Percentiles rank a stretch among this genome's conserved stretches.
Evolutionary conservation across 2,888 invertebrate species (phyloP).

Genomic region (Athalia cordata): DNA sequence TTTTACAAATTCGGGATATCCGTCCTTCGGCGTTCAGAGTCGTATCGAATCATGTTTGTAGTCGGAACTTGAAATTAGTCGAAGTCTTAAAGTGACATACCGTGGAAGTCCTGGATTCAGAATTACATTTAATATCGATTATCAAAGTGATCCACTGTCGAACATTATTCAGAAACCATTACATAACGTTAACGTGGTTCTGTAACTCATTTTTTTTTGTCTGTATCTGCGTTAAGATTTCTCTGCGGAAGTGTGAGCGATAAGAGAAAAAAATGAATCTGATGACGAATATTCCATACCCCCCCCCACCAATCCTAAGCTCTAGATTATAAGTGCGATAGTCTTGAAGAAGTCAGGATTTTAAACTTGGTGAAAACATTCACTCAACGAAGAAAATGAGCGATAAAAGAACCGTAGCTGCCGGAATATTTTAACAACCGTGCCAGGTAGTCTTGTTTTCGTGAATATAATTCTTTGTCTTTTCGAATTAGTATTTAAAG

Average conservation of each 20-base stretch:
- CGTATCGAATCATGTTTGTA: no score
- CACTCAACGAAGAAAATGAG: conserved; percentile 14
- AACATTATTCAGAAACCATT: no score
- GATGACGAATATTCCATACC: no score
- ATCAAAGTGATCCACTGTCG: no score
- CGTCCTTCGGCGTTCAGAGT: no score
- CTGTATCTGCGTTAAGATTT: neutral
- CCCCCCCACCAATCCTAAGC: neutral
- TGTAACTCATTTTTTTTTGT: neutral
- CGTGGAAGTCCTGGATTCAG: no score
- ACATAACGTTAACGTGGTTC: neutral
- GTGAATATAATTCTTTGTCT: neutral
- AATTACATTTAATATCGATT: no score
- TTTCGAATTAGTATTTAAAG: conserved; percentile 7
- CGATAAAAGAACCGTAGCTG: conserved; percentile 28
- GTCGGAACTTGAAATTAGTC: no score
- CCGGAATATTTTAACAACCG: conserved; percentile 8
- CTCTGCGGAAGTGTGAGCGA: neutral
- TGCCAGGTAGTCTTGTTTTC: neutral
- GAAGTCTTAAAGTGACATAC: no score
- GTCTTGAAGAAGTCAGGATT: no score
- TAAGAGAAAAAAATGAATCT: neutral
- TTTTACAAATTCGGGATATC: no score
- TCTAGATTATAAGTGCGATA: conserved; percentile 9
- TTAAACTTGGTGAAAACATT: conserved; percentile 1